Conservation (phyloP, 2,888 invertebrate species). For the Prosopocoilus inquinatus region DNA sequence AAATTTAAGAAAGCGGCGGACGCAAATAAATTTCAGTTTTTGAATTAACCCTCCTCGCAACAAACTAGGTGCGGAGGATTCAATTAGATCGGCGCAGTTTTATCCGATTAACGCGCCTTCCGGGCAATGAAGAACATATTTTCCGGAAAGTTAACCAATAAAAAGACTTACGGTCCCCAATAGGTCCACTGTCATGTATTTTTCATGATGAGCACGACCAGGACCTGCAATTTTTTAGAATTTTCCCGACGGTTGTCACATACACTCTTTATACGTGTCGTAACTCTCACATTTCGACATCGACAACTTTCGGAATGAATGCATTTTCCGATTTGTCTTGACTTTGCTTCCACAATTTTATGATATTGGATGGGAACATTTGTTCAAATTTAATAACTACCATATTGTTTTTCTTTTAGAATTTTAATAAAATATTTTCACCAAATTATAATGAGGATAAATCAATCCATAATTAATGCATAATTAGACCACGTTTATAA, state of each 20-base stretch:
- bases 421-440: no score
- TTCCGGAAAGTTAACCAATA: constrained; percentile 29
- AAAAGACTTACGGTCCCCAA: constrained; percentile 32
- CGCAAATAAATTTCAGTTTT: no score
- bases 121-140: constrained; percentile 22
- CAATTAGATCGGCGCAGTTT: no score
- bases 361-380: constrained; percentile 5
- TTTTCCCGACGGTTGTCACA: constrained; percentile 43
- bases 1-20: constrained; percentile 12
- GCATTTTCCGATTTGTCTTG: constrained; percentile 43
- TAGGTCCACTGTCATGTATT: constrained; percentile 33
- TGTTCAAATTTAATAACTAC: no score
- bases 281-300: constrained; percentile 41
- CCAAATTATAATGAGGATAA: no score
- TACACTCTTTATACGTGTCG: constrained; percentile 40
- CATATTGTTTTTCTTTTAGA: no score
- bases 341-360: constrained; percentile 22
- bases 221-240: constrained; percentile 39
- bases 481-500: no score
- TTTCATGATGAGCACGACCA: constrained; percentile 29
- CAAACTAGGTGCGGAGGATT: no score
- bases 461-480: no score
- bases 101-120: constrained; percentile 19
- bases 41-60: no score
- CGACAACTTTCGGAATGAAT: constrained; percentile 46